A percentile compares a stretch with the other conserved stretches of the same genome.
phyloP scores from a whole-genome alignment of 2,888 invertebrate species.

The Erebia aethiops region DNA sequence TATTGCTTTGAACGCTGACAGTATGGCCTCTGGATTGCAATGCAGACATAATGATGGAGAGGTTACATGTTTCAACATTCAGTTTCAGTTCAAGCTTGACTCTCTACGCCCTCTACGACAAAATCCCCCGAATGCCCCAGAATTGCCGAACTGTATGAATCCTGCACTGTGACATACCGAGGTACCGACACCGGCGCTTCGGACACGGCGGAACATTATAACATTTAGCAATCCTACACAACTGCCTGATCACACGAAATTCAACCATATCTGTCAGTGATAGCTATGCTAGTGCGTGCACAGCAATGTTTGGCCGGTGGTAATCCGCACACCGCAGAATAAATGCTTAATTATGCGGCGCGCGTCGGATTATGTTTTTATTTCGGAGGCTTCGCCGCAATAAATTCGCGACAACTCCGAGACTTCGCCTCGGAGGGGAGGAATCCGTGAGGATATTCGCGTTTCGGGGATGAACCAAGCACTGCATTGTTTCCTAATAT shows the following conservation, averaged over 20 bases:
- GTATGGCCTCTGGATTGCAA: too few species aligned
- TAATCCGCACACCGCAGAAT: constrained; percentile 48
- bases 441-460: constrained; percentile 4
- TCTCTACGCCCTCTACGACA: too few species aligned
- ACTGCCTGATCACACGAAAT: not conserved
- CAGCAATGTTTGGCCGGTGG: not conserved
- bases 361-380: constrained; percentile 61
- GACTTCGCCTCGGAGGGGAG: not conserved
- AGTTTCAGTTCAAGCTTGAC: too few species aligned
- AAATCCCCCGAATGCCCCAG: not conserved
- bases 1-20: too few species aligned
- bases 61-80: too few species aligned
- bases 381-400: not conserved
- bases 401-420: constrained; percentile 11
- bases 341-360: constrained; percentile 72
- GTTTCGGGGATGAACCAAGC: not conserved
- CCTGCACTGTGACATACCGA: not conserved
- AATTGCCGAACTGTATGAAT: not conserved
- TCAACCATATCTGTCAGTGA: not conserved
- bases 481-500: not conserved
- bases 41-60: too few species aligned
- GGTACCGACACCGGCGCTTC: not conserved
- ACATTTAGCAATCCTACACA: not conserved
- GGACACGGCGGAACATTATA: not conserved
- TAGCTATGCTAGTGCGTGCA: not conserved